A percentile compares a stretch with the other conserved stretches of the same genome.
phyloP scores from a whole-genome alignment of 1,140 invertebrate genomes.

The Ditylenchus dipsaci region DNA sequence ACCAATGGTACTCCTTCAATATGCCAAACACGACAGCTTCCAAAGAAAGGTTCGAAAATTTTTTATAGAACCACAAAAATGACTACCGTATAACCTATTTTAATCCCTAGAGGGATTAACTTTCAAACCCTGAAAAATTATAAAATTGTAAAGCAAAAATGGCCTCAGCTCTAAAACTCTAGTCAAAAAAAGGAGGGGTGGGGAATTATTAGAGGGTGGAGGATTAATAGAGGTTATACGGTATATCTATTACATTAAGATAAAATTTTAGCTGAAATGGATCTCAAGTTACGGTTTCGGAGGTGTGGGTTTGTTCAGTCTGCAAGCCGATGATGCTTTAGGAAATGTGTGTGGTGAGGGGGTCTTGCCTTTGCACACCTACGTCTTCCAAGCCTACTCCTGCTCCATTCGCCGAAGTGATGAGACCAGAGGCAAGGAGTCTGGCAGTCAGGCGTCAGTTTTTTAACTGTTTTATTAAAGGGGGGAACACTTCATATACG shows the following conservation, averaged over 20 bases:
- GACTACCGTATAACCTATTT: constrained; percentile 4
- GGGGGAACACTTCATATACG: too few relatives aligned
- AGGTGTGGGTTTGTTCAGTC: constrained; percentile 22
- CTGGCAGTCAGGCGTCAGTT: not conserved
- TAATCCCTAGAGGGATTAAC: too few relatives aligned
- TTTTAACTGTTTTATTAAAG: too few relatives aligned
- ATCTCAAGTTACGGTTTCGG: constrained; percentile 19
- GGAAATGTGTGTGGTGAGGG: constrained; percentile 10
- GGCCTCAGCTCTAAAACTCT: too few relatives aligned
- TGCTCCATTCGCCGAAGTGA: constrained; percentile 2
- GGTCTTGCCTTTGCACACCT: constrained; percentile 14
- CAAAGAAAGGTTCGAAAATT: constrained; percentile 4
- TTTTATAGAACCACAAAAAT: not conserved
- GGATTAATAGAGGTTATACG: too few relatives aligned
- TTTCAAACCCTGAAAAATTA: too few relatives aligned
- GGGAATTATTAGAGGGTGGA: too few relatives aligned
- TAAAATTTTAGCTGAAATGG: constrained; percentile 20
- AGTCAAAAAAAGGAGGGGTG: too few relatives aligned
- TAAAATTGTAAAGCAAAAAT: too few relatives aligned
- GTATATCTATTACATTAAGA: too few relatives aligned
- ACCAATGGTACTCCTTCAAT: constrained; percentile 30
- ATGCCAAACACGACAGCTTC: constrained; percentile 11
- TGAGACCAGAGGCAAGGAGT: constrained; percentile 2
- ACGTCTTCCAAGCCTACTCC: constrained; percentile 3
- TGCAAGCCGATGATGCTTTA: constrained; percentile 18